phyloP scores from a whole-genome alignment of 2,797 vertebrate species.

The Botia kubotai region DNA sequence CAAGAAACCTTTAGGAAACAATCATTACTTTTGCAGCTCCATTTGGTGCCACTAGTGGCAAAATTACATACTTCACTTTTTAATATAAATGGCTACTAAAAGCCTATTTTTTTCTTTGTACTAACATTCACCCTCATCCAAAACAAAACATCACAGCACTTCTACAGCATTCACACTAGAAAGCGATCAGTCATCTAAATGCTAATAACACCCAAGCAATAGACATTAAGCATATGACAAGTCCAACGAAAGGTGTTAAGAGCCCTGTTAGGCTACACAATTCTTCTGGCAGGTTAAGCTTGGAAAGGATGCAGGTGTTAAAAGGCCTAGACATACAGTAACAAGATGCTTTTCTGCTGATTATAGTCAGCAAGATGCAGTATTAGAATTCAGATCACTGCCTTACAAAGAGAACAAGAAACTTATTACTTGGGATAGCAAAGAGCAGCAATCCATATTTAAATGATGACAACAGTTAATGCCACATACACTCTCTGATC shows the following conservation, averaged over 20 bases:
- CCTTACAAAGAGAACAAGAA: constrained; percentile 18
- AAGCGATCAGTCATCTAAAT: constrained; percentile 15
- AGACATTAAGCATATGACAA: neutral
- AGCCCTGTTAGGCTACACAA: constrained; percentile 13
- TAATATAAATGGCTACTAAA: too few species aligned
- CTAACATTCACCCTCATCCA: too few species aligned
- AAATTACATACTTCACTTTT: too few species aligned
- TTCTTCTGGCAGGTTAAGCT: neutral
- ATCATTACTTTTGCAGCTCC: too few species aligned
- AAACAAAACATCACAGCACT: neutral
- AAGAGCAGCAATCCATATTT: constrained; percentile 30
- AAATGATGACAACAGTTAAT: constrained; percentile 20
- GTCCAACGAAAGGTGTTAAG: neutral
- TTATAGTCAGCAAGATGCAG: constrained; percentile 16
- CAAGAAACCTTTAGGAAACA: too few species aligned
- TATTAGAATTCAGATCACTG: constrained; percentile 33
- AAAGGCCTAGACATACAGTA: constrained; percentile 2
- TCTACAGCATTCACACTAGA: neutral
- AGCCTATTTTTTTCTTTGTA: too few species aligned
- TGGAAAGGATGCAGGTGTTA: neutral
- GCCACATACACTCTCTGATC: constrained; percentile 17
- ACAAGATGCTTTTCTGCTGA: constrained; percentile 13
- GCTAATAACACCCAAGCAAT: constrained; percentile 2
- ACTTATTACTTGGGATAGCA: constrained; percentile 24
- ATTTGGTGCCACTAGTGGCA: too few species aligned